These are phyloP conservation scores for Eubasilissa regina DNA, from an alignment of 1,140 invertebrate species.

Conservation along the genomic window DNA sequence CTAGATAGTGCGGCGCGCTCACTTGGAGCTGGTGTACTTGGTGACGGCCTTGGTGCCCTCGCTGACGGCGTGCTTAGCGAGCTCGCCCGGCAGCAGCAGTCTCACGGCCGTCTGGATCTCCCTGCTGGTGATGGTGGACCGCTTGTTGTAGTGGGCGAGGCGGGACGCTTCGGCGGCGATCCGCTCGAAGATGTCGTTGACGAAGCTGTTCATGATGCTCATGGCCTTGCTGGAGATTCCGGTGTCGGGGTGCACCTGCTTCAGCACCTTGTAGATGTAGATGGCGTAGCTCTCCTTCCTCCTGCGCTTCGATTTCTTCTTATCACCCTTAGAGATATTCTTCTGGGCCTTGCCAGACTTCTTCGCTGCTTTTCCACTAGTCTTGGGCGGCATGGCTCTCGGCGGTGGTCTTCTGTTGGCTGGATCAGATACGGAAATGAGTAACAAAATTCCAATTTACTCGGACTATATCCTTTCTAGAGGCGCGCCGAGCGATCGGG, in stretches of 20 bases:
- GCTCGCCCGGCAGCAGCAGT: slow-evolving; percentile 74
- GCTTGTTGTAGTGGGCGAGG: slow-evolving; percentile 82
- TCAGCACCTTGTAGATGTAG: slow-evolving; percentile 82
- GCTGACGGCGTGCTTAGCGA: slow-evolving; percentile 76
- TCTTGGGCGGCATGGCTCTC: slow-evolving; percentile 83
- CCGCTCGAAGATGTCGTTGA: slow-evolving; percentile 74
- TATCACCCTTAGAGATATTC: slow-evolving; percentile 73
- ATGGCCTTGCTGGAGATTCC: slow-evolving; percentile 75
- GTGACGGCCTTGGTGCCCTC: slow-evolving; percentile 77
- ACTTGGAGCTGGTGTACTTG: slow-evolving; percentile 74
- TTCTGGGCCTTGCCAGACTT: slow-evolving; percentile 72
- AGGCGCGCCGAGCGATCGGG: no score
- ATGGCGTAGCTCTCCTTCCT: slow-evolving; percentile 81
- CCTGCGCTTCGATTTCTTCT: slow-evolving; percentile 73
- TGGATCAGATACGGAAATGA: slow-evolving; percentile 53
- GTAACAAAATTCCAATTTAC: background rate
- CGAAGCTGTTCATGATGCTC: slow-evolving; percentile 79
- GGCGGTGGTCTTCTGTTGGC: slow-evolving; percentile 76
- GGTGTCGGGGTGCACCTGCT: slow-evolving; percentile 68
- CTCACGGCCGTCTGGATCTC: slow-evolving; percentile 74
- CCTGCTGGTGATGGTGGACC: slow-evolving; percentile 73
- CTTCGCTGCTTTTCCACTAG: slow-evolving; percentile 69
- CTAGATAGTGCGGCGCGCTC: slow-evolving; percentile 64
- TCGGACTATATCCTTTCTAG: background rate
- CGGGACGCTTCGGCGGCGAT: slow-evolving; percentile 77